These are phyloP conservation scores for Genyomyrus donnyi DNA, from an alignment of 2,113 vertebrate genomes.

Conservation along the genomic window DNA sequence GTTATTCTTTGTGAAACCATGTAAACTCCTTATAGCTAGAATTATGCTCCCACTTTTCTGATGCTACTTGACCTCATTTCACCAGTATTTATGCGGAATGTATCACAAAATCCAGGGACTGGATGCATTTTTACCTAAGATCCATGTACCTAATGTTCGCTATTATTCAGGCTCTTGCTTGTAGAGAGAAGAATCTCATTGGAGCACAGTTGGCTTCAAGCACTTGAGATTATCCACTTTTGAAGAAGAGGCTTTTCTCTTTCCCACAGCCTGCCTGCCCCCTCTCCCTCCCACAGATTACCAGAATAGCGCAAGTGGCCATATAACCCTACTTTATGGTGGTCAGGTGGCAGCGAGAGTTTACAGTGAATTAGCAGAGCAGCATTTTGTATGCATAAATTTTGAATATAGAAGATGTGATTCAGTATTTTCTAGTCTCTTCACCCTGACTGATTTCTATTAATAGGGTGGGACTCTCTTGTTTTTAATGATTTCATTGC, in stretches of 20 bases:
- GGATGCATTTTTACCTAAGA: background rate
- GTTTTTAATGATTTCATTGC: conserved; percentile 3
- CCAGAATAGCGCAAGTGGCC: background rate
- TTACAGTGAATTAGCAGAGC: background rate
- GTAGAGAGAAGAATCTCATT: background rate
- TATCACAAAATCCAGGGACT: background rate
- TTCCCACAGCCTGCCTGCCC: background rate
- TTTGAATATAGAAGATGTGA: background rate
- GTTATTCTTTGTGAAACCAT: conserved; percentile 26
- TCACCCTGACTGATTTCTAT: background rate
- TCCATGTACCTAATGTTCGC: background rate
- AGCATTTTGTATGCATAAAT: background rate
- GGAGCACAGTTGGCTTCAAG: background rate
- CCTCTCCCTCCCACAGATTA: background rate
- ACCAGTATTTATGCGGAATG: background rate
- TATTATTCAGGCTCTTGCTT: background rate
- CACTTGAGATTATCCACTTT: background rate
- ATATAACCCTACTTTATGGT: background rate
- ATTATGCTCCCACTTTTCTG: background rate
- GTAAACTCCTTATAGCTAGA: conserved; percentile 15
- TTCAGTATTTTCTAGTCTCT: background rate
- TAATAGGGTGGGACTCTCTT: background rate
- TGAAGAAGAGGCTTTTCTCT: background rate
- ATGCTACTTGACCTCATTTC: background rate
- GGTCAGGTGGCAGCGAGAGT: background rate